phyloP scores from a whole-genome alignment of 2,888 invertebrate species.

The Caenorhabditis sp. region DNA sequence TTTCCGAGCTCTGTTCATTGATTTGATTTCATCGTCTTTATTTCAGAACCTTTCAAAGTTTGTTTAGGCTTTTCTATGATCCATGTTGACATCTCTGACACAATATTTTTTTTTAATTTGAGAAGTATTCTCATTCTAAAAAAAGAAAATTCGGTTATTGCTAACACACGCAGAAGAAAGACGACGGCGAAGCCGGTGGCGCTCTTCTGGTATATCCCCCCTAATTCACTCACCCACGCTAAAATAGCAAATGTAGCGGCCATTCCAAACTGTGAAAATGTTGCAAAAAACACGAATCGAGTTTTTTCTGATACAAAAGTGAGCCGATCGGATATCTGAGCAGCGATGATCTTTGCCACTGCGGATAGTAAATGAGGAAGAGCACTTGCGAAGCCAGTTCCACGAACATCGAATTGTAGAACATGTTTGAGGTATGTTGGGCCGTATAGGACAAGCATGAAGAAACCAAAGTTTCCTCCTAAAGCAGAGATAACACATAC shows the following conservation, averaged over 20 bases:
- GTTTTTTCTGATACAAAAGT: slow-evolving; percentile 36
- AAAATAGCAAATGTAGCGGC: slow-evolving; percentile 47
- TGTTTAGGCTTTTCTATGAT: too few species aligned
- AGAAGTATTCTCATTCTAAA: too few species aligned
- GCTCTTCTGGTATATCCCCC: too few species aligned
- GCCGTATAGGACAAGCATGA: slow-evolving; percentile 48
- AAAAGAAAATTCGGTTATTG: too few species aligned
- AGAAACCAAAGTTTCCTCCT: slow-evolving; percentile 55
- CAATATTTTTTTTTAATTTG: too few species aligned
- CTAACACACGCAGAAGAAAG: too few species aligned
- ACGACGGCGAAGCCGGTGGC: too few species aligned
- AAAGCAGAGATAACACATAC: slow-evolving; percentile 10
- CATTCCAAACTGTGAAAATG: slow-evolving; percentile 49
- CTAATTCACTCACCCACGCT: slow-evolving; percentile 34
- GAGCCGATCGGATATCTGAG: slow-evolving; percentile 39
- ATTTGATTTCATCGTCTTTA: too few species aligned
- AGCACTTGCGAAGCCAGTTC: slow-evolving; percentile 45
- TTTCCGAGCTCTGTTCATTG: too few species aligned
- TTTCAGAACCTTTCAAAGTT: too few species aligned
- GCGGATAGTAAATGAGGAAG: slow-evolving; percentile 44
- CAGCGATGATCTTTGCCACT: slow-evolving; percentile 34
- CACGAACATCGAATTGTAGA: slow-evolving; percentile 36
- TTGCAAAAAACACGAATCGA: slow-evolving; percentile 45
- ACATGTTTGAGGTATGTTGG: slow-evolving; percentile 52
- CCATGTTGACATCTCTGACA: too few species aligned